Evolutionary conservation across 2,888 invertebrate species (phyloP).

Genomic region (Harpalus rubripes): DNA sequence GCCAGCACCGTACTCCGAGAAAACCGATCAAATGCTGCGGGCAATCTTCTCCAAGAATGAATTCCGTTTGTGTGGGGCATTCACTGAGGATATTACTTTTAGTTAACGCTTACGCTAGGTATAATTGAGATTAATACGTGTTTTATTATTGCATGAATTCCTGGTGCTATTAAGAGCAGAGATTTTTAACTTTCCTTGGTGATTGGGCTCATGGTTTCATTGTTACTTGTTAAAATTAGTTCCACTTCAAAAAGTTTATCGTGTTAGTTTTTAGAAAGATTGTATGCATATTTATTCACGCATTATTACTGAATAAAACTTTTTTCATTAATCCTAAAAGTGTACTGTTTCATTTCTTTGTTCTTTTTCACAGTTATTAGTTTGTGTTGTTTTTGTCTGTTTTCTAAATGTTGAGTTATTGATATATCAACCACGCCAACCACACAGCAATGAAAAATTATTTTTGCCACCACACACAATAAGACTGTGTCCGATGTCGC

Average conservation of each 20-base stretch:
- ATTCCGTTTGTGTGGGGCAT: slow-evolving; percentile 88
- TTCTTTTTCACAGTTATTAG: slow-evolving; percentile 8
- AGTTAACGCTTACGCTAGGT: slow-evolving; percentile 73
- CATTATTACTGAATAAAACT: slow-evolving; percentile 35
- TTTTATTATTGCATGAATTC: slow-evolving; percentile 38
- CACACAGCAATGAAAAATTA: not conserved
- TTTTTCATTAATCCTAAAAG: slow-evolving; percentile 45
- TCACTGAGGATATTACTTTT: slow-evolving; percentile 87
- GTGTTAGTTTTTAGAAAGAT: slow-evolving; percentile 36
- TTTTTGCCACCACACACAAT: not conserved
- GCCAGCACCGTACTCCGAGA: slow-evolving; percentile 81
- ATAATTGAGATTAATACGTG: slow-evolving; percentile 33
- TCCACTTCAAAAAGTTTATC: slow-evolving; percentile 37
- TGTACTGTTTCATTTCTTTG: slow-evolving; percentile 25
- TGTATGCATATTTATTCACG: slow-evolving; percentile 42
- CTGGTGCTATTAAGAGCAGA: slow-evolving; percentile 51
- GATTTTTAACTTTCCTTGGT: slow-evolving; percentile 49
- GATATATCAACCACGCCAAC: not conserved
- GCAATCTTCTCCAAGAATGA: slow-evolving; percentile 84
- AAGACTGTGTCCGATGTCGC: too few species aligned
- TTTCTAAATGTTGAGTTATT: slow-evolving; percentile 4
- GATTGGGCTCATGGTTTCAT: slow-evolving; percentile 45
- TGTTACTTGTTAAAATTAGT: slow-evolving; percentile 36
- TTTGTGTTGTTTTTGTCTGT: slow-evolving; percentile 12
- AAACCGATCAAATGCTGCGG: slow-evolving; percentile 84